Percentiles rank a stretch among this genome's conserved stretches.
phyloP scores from a whole-genome alignment of 2,888 invertebrate genomes.

The Glyphotaelius pellucidus region DNA sequence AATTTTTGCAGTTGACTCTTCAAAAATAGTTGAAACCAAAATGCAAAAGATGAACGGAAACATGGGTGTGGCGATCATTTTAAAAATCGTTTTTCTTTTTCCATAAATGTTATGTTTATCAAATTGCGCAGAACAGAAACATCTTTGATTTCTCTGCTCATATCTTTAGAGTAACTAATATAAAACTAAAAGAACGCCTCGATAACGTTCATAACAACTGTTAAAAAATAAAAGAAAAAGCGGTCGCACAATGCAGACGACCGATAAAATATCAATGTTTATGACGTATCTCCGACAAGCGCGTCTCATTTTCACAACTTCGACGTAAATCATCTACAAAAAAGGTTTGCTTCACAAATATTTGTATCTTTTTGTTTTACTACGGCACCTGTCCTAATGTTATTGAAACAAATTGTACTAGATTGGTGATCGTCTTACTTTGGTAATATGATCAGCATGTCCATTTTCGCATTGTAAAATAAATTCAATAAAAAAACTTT shows the following conservation, averaged over 20 bases:
- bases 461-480: too few relatives aligned
- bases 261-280: constrained; percentile 60
- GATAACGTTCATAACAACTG: background rate
- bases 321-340: constrained; percentile 51
- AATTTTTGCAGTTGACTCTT: too few relatives aligned
- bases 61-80: too few relatives aligned
- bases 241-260: constrained; percentile 26
- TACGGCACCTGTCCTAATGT: background rate
- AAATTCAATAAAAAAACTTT: too few relatives aligned
- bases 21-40: too few relatives aligned
- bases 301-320: constrained; percentile 47
- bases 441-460: too few relatives aligned
- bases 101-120: too few relatives aligned
- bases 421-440: background rate
- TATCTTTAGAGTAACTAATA: background rate
- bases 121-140: too few relatives aligned
- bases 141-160: too few relatives aligned
- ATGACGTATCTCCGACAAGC: constrained; percentile 40
- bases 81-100: too few relatives aligned
- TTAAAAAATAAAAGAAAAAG: background rate
- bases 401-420: background rate
- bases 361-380: background rate
- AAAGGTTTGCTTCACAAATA: constrained; percentile 1
- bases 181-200: background rate
- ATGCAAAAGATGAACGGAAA: too few relatives aligned